A percentile compares a stretch with the other conserved stretches of the same genome.
These are phyloP conservation scores for Nothocercus nigrocapillus DNA, from an alignment of 2,113 vertebrate genomes.

Conservation along the genomic window DNA sequence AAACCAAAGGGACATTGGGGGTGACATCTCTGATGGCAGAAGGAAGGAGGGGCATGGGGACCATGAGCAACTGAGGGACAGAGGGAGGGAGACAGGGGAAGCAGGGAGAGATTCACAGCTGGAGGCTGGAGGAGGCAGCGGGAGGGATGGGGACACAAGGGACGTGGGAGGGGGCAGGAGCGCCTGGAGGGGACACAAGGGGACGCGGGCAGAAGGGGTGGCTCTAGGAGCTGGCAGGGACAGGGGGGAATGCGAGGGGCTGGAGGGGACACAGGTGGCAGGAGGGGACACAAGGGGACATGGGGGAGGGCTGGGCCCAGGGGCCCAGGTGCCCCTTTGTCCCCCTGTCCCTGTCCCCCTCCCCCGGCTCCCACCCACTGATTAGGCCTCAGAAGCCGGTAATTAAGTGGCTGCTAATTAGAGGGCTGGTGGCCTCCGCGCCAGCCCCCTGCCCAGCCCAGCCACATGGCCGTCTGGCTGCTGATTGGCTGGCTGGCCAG, in stretches of 20 bases:
- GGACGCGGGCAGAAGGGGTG: no score
- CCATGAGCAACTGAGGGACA: background rate
- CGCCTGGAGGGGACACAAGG: no score
- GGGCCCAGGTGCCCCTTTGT: conserved; percentile 1
- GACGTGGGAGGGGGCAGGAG: background rate
- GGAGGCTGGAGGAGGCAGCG: background rate
- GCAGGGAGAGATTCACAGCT: no score
- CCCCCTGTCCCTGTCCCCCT: background rate
- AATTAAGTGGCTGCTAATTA: conserved; percentile 62
- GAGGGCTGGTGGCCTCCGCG: background rate
- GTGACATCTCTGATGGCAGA: no score
- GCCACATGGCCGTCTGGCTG: background rate
- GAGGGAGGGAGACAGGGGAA: background rate
- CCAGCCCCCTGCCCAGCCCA: background rate
- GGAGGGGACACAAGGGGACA: background rate
- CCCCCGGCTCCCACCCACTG: background rate
- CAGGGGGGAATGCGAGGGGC: no score
- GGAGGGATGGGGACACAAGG: background rate
- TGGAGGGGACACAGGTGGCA: background rate
- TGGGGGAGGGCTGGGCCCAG: background rate
- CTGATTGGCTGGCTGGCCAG: background rate
- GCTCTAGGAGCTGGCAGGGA: no score
- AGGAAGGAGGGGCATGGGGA: background rate
- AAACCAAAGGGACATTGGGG: no score
- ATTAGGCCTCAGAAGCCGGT: conserved; percentile 30